phyloP scores from a whole-genome alignment of 2,888 invertebrate species.

The Escarpia spicata region DNA sequence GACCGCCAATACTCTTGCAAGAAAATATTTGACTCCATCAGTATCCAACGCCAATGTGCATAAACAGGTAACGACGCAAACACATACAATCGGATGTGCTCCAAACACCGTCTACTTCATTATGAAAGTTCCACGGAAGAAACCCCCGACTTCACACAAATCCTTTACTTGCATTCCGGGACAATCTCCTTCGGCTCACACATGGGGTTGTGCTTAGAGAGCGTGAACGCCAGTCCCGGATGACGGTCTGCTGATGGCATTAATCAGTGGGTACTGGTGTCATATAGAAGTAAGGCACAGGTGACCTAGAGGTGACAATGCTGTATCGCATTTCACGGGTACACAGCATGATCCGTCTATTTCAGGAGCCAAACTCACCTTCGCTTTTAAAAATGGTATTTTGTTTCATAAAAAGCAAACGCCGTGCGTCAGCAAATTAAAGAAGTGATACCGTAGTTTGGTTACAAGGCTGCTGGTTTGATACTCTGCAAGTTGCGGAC shows the following conservation, averaged over 20 bases:
- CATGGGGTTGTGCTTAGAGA: conserved; percentile 6
- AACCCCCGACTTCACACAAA: background rate
- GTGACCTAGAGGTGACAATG: background rate
- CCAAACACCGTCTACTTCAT: background rate
- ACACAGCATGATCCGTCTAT: background rate
- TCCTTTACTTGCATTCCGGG: conserved; percentile 20
- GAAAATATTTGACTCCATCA: background rate
- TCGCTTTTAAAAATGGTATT: background rate
- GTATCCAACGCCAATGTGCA: background rate
- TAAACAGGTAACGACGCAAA: background rate
- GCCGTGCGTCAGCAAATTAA: too few relatives aligned
- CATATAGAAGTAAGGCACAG: background rate
- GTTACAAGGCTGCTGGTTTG: too few relatives aligned
- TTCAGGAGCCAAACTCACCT: background rate
- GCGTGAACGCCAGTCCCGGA: conserved; percentile 19
- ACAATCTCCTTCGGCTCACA: conserved; percentile 22
- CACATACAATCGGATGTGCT: background rate
- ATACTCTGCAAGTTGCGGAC: too few relatives aligned
- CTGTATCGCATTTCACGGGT: background rate
- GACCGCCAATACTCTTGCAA: background rate
- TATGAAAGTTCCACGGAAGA: background rate
- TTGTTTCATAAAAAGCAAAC: background rate
- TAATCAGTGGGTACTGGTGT: background rate
- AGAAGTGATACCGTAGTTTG: too few relatives aligned
- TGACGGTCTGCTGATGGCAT: background rate